These are phyloP conservation scores for Molossus molossus DNA, from an alignment of 2,797 vertebrate species.

Conservation along the genomic window DNA sequence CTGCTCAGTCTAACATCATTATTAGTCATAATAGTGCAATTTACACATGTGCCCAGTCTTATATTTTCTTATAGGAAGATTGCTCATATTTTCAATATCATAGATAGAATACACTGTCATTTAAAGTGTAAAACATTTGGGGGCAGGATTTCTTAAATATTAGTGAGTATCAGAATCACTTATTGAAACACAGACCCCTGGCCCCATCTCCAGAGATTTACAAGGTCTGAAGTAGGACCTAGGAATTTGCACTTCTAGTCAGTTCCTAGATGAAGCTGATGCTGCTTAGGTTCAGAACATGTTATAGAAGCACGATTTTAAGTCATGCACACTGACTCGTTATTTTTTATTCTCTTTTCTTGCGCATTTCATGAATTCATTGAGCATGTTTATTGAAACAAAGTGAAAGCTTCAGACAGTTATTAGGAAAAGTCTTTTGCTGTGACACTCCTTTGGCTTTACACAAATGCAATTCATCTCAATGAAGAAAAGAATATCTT, in stretches of 20 bases:
- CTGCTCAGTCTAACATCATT: neutral
- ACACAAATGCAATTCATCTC: neutral
- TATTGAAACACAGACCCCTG: neutral
- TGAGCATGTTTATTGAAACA: constrained; percentile 31
- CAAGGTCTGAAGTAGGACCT: neutral
- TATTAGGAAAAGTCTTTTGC: neutral
- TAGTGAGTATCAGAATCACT: neutral
- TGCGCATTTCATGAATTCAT: neutral
- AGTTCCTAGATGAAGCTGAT: neutral
- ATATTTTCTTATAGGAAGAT: neutral
- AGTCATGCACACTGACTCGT: neutral
- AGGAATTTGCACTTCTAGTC: neutral
- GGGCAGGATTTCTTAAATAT: neutral
- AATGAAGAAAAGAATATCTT: neutral
- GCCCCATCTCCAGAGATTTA: neutral
- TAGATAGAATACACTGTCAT: too few species aligned
- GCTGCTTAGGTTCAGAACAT: neutral
- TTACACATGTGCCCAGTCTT: neutral
- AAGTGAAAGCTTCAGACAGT: neutral
- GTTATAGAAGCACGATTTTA: neutral
- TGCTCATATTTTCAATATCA: neutral
- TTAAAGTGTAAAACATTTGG: neutral
- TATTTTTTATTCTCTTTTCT: neutral
- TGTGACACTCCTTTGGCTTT: neutral
- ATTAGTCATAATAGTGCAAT: neutral